These are phyloP conservation scores for Leucoraja erinaceus DNA, from an alignment of 2,113 vertebrate genomes.

Conservation along the genomic window DNA sequence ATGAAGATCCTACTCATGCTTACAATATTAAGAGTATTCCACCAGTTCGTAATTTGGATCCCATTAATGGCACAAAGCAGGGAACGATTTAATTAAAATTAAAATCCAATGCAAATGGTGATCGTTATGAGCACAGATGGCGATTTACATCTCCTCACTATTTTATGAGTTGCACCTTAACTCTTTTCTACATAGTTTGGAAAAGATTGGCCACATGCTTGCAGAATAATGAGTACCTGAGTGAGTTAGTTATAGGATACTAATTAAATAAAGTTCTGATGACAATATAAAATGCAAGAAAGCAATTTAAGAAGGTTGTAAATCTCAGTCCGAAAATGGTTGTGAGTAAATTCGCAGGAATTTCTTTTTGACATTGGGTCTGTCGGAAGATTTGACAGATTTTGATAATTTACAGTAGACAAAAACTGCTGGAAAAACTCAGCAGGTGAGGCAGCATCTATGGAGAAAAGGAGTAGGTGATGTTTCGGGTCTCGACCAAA, in stretches of 20 bases:
- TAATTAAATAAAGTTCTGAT: neutral
- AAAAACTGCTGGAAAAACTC: too few relatives aligned
- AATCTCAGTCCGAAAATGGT: neutral
- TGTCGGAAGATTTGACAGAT: neutral
- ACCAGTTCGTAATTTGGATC: neutral
- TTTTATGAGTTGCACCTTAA: neutral
- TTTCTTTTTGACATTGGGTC: neutral
- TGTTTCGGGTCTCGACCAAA: too few relatives aligned
- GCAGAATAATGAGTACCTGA: neutral
- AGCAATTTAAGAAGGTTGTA: neutral
- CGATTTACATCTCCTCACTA: neutral
- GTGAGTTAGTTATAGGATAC: neutral
- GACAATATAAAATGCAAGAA: neutral
- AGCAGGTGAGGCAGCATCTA: too few relatives aligned
- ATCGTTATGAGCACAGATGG: slow-evolving; percentile 1
- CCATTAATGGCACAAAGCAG: neutral
- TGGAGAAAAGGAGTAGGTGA: too few relatives aligned
- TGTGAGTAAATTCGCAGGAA: neutral
- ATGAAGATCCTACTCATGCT: neutral
- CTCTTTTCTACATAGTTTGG: neutral
- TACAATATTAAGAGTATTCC: neutral
- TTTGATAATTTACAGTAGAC: neutral
- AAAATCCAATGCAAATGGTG: neutral
- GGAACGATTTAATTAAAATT: neutral
- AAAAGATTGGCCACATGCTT: neutral